Conservation (phyloP, 2,888 invertebrate species). For the Hemicrepidius hirtus region DNA sequence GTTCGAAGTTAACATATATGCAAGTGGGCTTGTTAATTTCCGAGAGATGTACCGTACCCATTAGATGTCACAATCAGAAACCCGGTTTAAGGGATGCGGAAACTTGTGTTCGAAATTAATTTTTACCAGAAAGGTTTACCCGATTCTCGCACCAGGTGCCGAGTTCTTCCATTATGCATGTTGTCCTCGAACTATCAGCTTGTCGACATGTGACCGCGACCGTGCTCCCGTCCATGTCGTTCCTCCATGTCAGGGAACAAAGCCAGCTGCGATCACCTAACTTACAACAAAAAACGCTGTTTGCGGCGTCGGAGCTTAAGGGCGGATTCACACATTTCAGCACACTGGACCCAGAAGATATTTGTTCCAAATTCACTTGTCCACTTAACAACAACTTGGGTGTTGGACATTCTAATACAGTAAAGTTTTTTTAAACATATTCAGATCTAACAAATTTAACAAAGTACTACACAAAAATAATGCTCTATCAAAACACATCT, state of each 20-base stretch:
- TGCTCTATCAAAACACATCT: too few species aligned
- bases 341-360: conserved; percentile 23
- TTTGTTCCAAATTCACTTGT: conserved; percentile 20
- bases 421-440: too few species aligned
- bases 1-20: conserved; percentile 10
- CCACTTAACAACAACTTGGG: neutral
- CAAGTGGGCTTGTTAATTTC: conserved; percentile 30
- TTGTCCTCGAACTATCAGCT: conserved; percentile 35
- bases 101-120: conserved; percentile 22
- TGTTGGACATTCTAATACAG: neutral
- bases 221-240: conserved; percentile 34
- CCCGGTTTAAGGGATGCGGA: too few species aligned
- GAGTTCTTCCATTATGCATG: conserved; percentile 47
- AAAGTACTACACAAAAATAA: too few species aligned
- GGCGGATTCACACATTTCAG: conserved; percentile 35
- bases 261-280: conserved; percentile 46
- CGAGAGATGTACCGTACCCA: neutral
- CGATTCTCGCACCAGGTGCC: conserved; percentile 29
- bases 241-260: conserved; percentile 35
- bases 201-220: conserved; percentile 43
- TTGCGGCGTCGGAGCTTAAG: conserved; percentile 29
- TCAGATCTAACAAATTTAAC: too few species aligned
- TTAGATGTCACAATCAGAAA: neutral
- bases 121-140: conserved; percentile 27
- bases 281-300: conserved; percentile 38